A percentile compares a stretch with the other conserved stretches of the same genome.
phyloP scores from a whole-genome alignment of 2,888 invertebrate species.

The Gari tellinella region DNA sequence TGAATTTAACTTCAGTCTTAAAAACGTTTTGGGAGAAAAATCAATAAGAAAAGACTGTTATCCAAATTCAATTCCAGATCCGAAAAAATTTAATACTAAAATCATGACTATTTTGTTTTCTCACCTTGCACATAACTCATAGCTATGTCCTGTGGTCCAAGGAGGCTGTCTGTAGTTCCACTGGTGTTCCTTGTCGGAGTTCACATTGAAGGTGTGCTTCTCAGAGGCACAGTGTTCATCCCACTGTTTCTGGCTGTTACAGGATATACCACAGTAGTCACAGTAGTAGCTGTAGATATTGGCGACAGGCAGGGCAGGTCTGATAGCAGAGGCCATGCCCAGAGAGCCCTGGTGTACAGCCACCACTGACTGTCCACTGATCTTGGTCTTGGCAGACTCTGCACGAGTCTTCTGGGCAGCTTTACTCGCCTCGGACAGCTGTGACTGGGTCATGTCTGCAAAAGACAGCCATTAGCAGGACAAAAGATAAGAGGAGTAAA shows the following conservation, averaged over 20 bases:
- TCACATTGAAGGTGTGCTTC: constrained; percentile 80
- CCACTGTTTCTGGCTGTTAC: constrained; percentile 80
- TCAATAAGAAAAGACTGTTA: too few relatives aligned
- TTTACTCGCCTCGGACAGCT: constrained; percentile 65
- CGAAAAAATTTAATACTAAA: too few relatives aligned
- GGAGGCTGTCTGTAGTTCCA: constrained; percentile 83
- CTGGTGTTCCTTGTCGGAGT: constrained; percentile 81
- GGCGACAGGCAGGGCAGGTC: constrained; percentile 40
- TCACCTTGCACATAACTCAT: constrained; percentile 76
- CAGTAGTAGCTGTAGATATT: constrained; percentile 76
- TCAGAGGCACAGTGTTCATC: constrained; percentile 80
- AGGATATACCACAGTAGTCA: constrained; percentile 74
- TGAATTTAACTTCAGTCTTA: too few relatives aligned
- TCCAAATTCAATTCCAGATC: too few relatives aligned
- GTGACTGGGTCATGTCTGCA: constrained; percentile 64
- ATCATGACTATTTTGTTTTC: constrained; percentile 10
- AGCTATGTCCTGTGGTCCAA: constrained; percentile 71
- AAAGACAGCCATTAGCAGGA: too few relatives aligned
- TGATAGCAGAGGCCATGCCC: not conserved
- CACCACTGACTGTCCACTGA: constrained; percentile 76
- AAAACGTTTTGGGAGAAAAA: too few relatives aligned
- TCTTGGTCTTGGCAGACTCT: constrained; percentile 66
- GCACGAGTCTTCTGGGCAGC: constrained; percentile 60
- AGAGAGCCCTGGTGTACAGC: constrained; percentile 45
- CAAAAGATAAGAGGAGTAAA: too few relatives aligned